Percentiles rank a stretch among this genome's conserved stretches.
phyloP scores from a whole-genome alignment of 2,888 invertebrate genomes.

The Balanococcus diminutus region DNA sequence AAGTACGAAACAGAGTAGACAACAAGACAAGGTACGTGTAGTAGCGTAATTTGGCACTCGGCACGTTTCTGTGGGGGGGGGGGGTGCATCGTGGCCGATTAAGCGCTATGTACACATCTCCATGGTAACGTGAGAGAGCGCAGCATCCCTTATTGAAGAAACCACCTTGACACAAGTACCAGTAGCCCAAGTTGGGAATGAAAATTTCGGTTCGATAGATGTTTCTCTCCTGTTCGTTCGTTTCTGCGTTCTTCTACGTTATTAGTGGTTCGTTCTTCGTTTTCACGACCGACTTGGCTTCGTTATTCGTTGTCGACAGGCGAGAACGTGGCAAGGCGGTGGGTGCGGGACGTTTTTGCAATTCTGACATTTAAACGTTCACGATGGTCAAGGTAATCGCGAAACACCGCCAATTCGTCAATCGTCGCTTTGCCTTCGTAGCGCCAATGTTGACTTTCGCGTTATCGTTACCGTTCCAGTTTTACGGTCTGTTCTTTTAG shows the following conservation, averaged over 20 bases:
- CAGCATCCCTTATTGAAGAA: slow-evolving; percentile 49
- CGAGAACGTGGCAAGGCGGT: not conserved
- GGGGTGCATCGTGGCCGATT: slow-evolving; percentile 8
- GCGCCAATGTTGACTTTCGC: not conserved
- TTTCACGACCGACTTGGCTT: not conserved
- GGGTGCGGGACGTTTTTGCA: slow-evolving; percentile 13
- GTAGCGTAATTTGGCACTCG: not conserved
- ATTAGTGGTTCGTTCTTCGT: not conserved
- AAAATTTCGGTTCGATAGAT: slow-evolving; percentile 34
- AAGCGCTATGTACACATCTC: slow-evolving; percentile 5
- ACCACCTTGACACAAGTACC: slow-evolving; percentile 51
- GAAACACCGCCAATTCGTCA: slow-evolving; percentile 31
- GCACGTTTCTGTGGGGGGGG: not conserved
- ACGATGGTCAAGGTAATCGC: slow-evolving; percentile 45
- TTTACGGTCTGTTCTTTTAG: not conserved
- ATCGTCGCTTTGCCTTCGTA: not conserved
- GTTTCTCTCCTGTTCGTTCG: not conserved
- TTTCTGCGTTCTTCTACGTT: not conserved
- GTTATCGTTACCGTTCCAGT: not conserved
- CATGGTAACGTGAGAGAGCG: slow-evolving; percentile 39
- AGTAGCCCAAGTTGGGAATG: not conserved
- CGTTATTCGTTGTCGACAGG: not conserved
- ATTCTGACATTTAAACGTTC: slow-evolving; percentile 14
- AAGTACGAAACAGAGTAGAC: not conserved
- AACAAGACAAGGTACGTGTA: not conserved